Conservation (phyloP, 2,113 vertebrate genomes). For the Condylura cristata region DNA sequence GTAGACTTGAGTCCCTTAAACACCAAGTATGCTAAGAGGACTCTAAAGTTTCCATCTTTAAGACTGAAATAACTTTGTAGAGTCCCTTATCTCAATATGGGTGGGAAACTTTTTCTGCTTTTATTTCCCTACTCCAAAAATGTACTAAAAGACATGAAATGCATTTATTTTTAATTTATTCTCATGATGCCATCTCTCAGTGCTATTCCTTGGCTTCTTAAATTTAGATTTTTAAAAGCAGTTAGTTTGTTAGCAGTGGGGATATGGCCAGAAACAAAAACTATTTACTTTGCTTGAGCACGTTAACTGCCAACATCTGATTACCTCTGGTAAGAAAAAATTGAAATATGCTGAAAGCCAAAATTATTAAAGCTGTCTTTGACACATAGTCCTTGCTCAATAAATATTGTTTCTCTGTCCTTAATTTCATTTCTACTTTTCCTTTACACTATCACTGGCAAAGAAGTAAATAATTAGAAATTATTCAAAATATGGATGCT, state of each 20-base stretch:
- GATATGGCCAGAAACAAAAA: slow-evolving; percentile 40
- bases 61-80: slow-evolving; percentile 71
- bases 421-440: slow-evolving; percentile 55
- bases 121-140: slow-evolving; percentile 77
- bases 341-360: background rate
- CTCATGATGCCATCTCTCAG: slow-evolving; percentile 72
- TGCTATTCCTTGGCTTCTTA: slow-evolving; percentile 78
- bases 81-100: slow-evolving; percentile 49
- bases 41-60: slow-evolving; percentile 68
- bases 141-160: slow-evolving; percentile 68
- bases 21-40: slow-evolving; percentile 46
- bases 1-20: slow-evolving; percentile 14
- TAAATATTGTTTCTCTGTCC: slow-evolving; percentile 6
- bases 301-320: background rate
- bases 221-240: slow-evolving; percentile 74
- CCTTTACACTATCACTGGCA: background rate
- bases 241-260: slow-evolving; percentile 42
- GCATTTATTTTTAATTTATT: slow-evolving; percentile 80
- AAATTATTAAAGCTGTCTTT: slow-evolving; percentile 25
- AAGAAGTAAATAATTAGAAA: background rate
- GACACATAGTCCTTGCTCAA: background rate
- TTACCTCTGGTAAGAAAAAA: slow-evolving; percentile 47
- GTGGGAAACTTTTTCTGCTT: slow-evolving; percentile 76
- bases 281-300: slow-evolving; percentile 60
- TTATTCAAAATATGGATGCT: slow-evolving; percentile 14